Evolutionary conservation across 2,113 vertebrate genomes (phyloP).

Genomic region (Abramis brama): DNA sequence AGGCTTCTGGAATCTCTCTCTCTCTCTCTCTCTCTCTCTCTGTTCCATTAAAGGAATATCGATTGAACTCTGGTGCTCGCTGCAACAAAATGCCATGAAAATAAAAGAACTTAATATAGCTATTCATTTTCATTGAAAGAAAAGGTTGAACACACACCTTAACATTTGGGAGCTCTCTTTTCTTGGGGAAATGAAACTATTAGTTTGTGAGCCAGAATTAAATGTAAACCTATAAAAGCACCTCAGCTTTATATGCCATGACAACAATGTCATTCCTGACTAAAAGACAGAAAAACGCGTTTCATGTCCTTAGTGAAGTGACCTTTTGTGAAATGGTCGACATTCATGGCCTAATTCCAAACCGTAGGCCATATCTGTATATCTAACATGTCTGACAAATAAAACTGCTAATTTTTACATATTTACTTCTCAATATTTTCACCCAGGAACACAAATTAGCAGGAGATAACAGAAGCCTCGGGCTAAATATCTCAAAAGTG

Average conservation of each 20-base stretch:
- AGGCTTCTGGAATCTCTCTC: slow-evolving; percentile 49
- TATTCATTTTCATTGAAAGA: slow-evolving; percentile 69
- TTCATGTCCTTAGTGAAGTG: neutral
- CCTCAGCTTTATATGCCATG: slow-evolving; percentile 3
- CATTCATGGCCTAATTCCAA: neutral
- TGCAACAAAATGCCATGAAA: slow-evolving; percentile 68
- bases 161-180: slow-evolving; percentile 62
- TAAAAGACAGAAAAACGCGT: slow-evolving; percentile 30
- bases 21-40: slow-evolving; percentile 26
- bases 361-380: neutral
- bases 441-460: slow-evolving; percentile 31
- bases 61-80: slow-evolving; percentile 62
- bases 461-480: slow-evolving; percentile 51
- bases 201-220: slow-evolving; percentile 29
- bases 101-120: slow-evolving; percentile 70
- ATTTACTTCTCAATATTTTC: slow-evolving; percentile 4
- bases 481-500: slow-evolving; percentile 57
- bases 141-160: slow-evolving; percentile 62
- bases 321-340: neutral
- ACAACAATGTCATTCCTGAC: neutral
- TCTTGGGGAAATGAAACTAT: slow-evolving; percentile 57
- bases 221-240: slow-evolving; percentile 35
- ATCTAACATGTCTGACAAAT: neutral
- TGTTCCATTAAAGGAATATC: slow-evolving; percentile 72
- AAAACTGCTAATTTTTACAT: slow-evolving; percentile 13